Evolutionary conservation across 1,140 invertebrate genomes (phyloP), one percentile per base, ranked within the genome.

Genomic region (Drosophila nigromelanica): DNA sequence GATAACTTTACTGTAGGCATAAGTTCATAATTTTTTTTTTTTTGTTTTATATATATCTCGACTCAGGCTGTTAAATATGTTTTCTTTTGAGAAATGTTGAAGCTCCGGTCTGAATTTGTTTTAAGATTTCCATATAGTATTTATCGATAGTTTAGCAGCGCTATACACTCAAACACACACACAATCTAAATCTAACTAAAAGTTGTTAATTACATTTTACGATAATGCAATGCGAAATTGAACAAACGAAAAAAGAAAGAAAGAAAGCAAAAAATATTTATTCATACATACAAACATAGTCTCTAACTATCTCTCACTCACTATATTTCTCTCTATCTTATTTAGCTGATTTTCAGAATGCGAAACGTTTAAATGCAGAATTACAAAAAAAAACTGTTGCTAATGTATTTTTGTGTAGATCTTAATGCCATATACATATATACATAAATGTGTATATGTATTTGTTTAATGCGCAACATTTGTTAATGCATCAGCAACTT

Each of bases 391-490:
- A 35, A 8, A 76, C 62, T 79, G 73, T 76, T 76, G 69, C 73
- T 78, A 73, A 72, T 76, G 76, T 68, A 73, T 78, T 78, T 78
- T 76, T 78, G 72, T 78, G 76, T 78, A 78, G 76, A 64, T 70
- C 61, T 50, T 55, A 69, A 61, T 64, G 42, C 59, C 51, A 27
- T 52, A 42, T 35, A 60, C 48, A 35, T 42, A 51, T 54, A 50
- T 51, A 35, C 42, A 33, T 55, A 48, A 56, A 14, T 52, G 61
- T 48, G 14, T 50, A 35, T 40, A 58, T 42, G 21, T 50, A 63
- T 43, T 45, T 43, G 33, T 52, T 37, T 45, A 61, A 47, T 50
- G 45, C 35, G 18, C 15, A 37, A 24, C 37, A 55, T 58, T 48
- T 63, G 61, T 63, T 63, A 43, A 47, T 66, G n/a, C 51, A 45